phyloP scores from a whole-genome alignment of 2,113 vertebrate genomes.

The Actenoides hombroni region DNA sequence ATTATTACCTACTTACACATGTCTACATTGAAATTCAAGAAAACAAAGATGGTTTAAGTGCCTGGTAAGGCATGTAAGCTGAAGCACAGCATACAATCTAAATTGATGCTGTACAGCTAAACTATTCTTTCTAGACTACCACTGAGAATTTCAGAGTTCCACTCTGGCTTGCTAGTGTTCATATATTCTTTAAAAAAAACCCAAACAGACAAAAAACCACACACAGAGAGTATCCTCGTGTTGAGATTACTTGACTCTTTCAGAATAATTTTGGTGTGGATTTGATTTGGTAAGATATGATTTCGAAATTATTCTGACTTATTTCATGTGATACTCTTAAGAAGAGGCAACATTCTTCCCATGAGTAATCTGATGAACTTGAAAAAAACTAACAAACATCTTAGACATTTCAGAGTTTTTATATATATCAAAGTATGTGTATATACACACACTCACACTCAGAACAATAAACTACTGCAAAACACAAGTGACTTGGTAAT shows the following conservation, averaged over 20 bases:
- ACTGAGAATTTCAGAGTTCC: not conserved
- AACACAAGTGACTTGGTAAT: not conserved
- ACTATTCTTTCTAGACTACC: not conserved
- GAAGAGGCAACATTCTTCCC: not conserved
- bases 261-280: not conserved
- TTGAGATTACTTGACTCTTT: not conserved
- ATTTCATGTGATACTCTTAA: not conserved
- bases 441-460: not conserved
- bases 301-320: not conserved
- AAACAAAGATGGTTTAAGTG: not conserved
- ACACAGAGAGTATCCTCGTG: not conserved
- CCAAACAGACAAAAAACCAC: too few species aligned
- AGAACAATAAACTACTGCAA: not conserved
- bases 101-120: not conserved
- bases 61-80: not conserved
- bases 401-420: not conserved
- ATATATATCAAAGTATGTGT: accelerated
- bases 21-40: not conserved
- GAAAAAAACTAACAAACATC: not conserved
- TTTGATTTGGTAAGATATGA: not conserved
- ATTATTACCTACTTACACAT: not conserved
- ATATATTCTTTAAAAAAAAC: not conserved
- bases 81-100: not conserved
- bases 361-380: not conserved
- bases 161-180: not conserved